Conservation (phyloP, 2,797 vertebrate genomes). For the Orientallactaga sibirica region DNA sequence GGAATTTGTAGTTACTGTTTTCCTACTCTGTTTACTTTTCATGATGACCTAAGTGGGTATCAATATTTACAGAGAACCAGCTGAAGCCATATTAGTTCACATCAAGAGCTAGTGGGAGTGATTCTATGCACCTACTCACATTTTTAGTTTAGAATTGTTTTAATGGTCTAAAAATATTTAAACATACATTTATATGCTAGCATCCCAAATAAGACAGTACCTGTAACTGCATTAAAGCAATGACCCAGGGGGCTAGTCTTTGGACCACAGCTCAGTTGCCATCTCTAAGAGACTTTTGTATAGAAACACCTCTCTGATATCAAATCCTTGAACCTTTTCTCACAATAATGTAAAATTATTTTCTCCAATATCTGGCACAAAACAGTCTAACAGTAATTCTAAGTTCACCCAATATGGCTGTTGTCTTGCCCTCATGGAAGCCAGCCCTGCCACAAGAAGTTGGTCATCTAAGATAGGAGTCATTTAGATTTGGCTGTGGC, state of each 20-base stretch:
- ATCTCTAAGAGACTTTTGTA: neutral
- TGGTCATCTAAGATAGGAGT: neutral
- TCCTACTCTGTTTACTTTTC: neutral
- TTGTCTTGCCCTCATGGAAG: too few species aligned
- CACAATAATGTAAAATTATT: neutral
- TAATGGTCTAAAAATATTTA: neutral
- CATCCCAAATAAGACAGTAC: neutral
- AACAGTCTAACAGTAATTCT: neutral
- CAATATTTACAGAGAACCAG: neutral
- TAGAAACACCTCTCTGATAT: neutral
- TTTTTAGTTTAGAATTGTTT: neutral
- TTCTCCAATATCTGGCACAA: neutral
- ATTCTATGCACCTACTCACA: neutral
- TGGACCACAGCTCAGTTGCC: neutral
- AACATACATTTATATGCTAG: neutral
- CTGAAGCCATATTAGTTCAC: neutral
- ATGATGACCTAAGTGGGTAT: neutral
- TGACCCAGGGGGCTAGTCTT: neutral
- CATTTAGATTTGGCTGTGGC: neutral
- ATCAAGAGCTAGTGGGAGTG: neutral
- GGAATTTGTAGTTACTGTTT: neutral
- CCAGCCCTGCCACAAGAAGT: neutral
- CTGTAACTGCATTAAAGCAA: neutral
- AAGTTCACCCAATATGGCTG: neutral
- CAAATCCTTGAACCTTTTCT: neutral